These are phyloP conservation scores for Nysson spinosus DNA, from an alignment of 2,888 invertebrate species.

Conservation along the genomic window DNA sequence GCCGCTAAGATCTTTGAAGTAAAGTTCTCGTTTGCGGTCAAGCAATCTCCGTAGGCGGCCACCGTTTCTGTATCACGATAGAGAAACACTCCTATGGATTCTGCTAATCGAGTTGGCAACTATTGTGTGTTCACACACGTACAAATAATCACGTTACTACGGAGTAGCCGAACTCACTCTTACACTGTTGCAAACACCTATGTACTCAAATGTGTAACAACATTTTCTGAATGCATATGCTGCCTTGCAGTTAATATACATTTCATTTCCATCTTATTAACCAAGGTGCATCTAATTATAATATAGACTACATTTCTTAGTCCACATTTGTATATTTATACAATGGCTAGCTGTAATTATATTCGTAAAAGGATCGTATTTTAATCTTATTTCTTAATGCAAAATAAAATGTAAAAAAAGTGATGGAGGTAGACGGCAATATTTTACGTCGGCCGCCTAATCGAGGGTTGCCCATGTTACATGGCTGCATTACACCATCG, in stretches of 20 bases:
- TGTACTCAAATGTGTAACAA: conserved; percentile 24
- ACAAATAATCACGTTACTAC: conserved; percentile 47
- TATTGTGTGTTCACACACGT: conserved; percentile 42
- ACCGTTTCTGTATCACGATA: conserved; percentile 38
- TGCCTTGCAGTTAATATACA: not conserved
- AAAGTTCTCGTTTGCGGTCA: conserved; percentile 52
- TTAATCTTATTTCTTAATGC: too few relatives aligned
- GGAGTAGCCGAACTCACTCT: conserved; percentile 33
- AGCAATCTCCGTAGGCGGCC: conserved; percentile 32
- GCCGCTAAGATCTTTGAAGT: conserved; percentile 25
- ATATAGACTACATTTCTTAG: too few relatives aligned
- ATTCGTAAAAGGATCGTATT: too few relatives aligned
- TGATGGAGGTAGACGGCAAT: not conserved
- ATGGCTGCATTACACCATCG: not conserved
- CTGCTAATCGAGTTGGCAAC: conserved; percentile 57
- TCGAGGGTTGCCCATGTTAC: conserved; percentile 13
- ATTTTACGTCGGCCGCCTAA: not conserved
- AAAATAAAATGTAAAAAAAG: not conserved
- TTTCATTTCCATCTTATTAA: not conserved
- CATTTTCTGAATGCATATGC: conserved; percentile 22
- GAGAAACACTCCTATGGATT: conserved; percentile 48
- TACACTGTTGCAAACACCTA: conserved; percentile 17
- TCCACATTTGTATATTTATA: too few relatives aligned
- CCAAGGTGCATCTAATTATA: not conserved
- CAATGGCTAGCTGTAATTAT: too few relatives aligned